Evolutionary conservation across 2,113 vertebrate species (phyloP).

Genomic region (Pelvicachromis taeniatus): DNA sequence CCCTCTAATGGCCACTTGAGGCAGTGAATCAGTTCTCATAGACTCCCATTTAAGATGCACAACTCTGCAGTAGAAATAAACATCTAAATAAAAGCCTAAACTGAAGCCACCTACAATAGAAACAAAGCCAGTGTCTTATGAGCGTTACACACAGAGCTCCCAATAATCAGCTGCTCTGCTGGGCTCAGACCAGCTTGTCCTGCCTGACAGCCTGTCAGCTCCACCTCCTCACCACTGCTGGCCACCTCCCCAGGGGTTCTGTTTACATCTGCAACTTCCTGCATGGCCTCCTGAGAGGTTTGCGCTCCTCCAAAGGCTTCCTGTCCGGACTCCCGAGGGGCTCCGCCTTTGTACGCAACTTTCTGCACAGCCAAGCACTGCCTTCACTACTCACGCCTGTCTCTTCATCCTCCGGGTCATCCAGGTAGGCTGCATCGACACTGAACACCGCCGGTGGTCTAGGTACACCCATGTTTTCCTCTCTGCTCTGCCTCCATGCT

Average conservation of each 20-base stretch:
- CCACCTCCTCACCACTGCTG: neutral
- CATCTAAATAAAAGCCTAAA: too few species aligned
- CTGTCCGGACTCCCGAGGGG: neutral
- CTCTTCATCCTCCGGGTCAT: neutral
- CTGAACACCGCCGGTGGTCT: neutral
- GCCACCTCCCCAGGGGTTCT: neutral
- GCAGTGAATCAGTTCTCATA: neutral
- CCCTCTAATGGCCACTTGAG: neutral
- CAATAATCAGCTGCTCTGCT: neutral
- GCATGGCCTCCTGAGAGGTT: neutral
- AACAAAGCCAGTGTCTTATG: neutral
- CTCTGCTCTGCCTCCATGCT: neutral
- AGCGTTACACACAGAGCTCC: neutral
- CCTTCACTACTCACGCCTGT: neutral
- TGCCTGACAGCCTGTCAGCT: neutral
- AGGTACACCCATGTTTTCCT: neutral
- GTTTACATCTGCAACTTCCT: neutral
- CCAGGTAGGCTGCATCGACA: neutral
- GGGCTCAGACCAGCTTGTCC: neutral
- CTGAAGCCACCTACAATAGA: neutral
- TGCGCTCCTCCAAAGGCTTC: neutral
- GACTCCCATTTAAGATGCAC: neutral
- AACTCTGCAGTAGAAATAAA: neutral
- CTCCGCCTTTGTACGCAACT: neutral
- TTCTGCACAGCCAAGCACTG: neutral